Percentiles rank a stretch among this genome's conserved stretches.
Conservation (phyloP, 2,797 vertebrate species). For the Malurus leucopterus region DNA sequence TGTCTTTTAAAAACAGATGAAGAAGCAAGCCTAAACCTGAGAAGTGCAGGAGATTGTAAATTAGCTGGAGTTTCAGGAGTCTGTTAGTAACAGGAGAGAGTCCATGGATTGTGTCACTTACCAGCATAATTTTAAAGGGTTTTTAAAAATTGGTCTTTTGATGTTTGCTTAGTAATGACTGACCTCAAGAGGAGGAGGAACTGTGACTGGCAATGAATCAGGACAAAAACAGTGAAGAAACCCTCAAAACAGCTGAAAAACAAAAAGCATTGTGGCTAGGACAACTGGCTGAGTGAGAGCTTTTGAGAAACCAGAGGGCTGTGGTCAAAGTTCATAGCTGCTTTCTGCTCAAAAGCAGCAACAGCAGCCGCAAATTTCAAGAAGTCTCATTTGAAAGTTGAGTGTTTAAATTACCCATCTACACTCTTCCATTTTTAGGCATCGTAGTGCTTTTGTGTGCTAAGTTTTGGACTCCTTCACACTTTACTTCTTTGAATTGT, state of each 20-base stretch:
- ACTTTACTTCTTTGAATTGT: slow-evolving; percentile 29
- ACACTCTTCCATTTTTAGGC: slow-evolving; percentile 46
- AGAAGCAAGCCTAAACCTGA: neutral
- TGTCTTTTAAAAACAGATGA: neutral
- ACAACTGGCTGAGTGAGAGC: neutral
- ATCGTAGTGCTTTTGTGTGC: neutral
- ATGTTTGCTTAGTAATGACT: neutral
- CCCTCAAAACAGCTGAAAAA: neutral
- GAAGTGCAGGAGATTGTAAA: neutral
- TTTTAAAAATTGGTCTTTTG: neutral
- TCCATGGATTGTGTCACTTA: neutral
- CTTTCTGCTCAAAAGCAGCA: neutral
- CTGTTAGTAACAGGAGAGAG: neutral
- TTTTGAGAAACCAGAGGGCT: neutral
- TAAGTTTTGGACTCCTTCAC: slow-evolving; percentile 33
- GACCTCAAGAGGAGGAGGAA: neutral
- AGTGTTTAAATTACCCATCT: slow-evolving; percentile 21
- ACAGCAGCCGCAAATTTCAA: neutral
- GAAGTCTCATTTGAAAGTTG: neutral
- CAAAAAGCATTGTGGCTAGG: neutral
- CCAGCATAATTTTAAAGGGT: neutral
- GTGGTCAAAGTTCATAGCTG: neutral
- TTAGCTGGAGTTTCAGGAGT: neutral
- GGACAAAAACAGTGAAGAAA: neutral
- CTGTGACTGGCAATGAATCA: neutral